phyloP scores from a whole-genome alignment of 2,888 invertebrate species.

The Mythimna ferrago region DNA sequence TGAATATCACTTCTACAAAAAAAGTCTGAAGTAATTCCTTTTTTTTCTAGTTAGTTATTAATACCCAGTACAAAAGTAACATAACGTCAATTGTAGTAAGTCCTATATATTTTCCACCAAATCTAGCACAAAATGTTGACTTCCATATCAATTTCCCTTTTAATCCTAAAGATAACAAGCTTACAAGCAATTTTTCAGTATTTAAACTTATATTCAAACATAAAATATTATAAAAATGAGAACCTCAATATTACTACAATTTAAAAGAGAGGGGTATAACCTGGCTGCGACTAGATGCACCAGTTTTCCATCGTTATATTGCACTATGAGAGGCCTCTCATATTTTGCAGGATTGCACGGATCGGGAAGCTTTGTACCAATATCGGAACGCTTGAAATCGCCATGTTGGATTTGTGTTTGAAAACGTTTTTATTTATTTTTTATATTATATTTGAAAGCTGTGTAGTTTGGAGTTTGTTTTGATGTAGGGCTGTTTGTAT shows the following conservation, averaged over 20 bases:
- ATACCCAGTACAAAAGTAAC: background rate
- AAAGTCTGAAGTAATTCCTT: too few relatives aligned
- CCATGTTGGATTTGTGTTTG: constrained; percentile 46
- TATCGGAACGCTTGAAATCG: constrained; percentile 39
- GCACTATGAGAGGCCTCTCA: constrained; percentile 46
- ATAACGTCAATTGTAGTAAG: background rate
- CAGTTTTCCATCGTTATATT: constrained; percentile 34
- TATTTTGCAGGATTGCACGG: constrained; percentile 44
- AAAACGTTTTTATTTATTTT: constrained; percentile 37
- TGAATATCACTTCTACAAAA: too few relatives aligned
- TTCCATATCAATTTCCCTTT: constrained; percentile 1
- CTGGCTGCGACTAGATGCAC: constrained; percentile 26
- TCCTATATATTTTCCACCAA: background rate
- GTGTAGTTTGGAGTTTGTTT: background rate
- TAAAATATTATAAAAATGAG: constrained; percentile 49
- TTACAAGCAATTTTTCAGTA: constrained; percentile 21
- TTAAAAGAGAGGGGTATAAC: constrained; percentile 17
- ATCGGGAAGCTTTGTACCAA: constrained; percentile 39
- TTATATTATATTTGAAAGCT: constrained; percentile 3
- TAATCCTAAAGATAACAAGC: constrained; percentile 13
- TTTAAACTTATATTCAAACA: constrained; percentile 33
- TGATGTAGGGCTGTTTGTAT: background rate
- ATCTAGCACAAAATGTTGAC: background rate
- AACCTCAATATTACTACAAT: constrained; percentile 22
- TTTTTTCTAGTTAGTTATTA: too few relatives aligned